These are phyloP conservation scores for Coptodon bakossiorum DNA, from an alignment of 2,113 vertebrate species.

Conservation along the genomic window DNA sequence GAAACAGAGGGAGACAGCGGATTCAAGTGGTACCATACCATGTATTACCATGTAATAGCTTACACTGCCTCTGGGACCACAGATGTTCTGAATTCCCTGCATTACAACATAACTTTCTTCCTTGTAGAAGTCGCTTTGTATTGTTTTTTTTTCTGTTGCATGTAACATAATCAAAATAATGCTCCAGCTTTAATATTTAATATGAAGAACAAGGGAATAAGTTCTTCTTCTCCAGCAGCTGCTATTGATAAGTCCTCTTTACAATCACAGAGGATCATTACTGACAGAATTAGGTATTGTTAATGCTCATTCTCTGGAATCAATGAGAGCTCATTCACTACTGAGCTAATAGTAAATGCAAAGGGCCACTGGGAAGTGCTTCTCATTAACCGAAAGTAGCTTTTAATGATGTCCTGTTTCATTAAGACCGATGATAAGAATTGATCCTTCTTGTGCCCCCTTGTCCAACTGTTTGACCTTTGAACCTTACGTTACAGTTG, in stretches of 20 bases:
- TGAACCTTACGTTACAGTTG: conserved; percentile 26
- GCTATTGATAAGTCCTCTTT: neutral
- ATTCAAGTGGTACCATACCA: neutral
- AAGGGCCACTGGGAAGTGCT: conserved; percentile 10
- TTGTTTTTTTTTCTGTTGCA: fast-evolving
- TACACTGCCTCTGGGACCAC: neutral
- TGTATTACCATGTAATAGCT: neutral
- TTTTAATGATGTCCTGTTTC: conserved; percentile 63
- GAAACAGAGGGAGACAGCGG: neutral
- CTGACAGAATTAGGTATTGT: conserved; percentile 5
- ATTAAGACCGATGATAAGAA: conserved; percentile 54
- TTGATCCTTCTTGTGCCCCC: conserved; percentile 47
- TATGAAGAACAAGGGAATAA: neutral
- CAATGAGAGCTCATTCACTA: conserved; percentile 45
- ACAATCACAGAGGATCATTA: neutral
- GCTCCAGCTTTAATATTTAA: neutral
- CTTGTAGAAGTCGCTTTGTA: neutral
- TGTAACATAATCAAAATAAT: neutral
- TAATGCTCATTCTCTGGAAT: conserved; percentile 16
- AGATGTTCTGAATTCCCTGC: neutral
- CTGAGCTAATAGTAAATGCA: conserved; percentile 38
- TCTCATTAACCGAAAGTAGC: conserved; percentile 57
- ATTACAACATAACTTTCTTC: neutral
- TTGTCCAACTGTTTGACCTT: conserved; percentile 46
- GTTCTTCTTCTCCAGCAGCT: neutral